These are phyloP conservation scores for Helicoverpa assulta DNA, from an alignment of 2,888 invertebrate species.

Conservation along the genomic window DNA sequence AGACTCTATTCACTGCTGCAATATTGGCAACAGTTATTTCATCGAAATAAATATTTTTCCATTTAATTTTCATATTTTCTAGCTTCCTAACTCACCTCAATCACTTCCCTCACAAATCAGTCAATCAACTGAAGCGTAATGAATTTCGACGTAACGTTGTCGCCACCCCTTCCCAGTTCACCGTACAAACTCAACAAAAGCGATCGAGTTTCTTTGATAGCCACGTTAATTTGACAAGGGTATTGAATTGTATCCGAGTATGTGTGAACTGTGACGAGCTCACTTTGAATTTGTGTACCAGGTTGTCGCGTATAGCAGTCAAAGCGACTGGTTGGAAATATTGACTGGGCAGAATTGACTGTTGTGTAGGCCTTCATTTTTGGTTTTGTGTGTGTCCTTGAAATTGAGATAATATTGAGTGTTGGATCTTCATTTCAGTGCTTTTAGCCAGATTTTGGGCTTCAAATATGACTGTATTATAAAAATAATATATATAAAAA, in stretches of 20 bases:
- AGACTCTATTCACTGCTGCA: no score
- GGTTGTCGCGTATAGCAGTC: constrained; percentile 6
- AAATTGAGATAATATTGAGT: neutral
- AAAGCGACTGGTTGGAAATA: neutral
- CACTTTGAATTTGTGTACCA: constrained; percentile 9
- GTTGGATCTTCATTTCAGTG: neutral
- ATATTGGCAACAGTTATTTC: no score
- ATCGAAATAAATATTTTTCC: no score
- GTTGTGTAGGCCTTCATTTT: no score
- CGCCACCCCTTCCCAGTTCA: constrained; percentile 13
- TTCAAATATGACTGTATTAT: no score
- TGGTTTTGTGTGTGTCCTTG: neutral
- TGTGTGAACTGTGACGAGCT: constrained; percentile 8
- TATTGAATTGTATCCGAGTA: constrained; percentile 57
- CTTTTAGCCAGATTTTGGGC: neutral
- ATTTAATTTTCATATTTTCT: no score
- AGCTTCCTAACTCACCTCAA: no score
- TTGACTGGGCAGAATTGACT: no score
- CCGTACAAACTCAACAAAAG: constrained; percentile 42
- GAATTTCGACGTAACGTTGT: constrained; percentile 16
- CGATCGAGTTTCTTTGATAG: constrained; percentile 60
- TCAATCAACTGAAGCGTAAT: neutral
- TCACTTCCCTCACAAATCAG: no score
- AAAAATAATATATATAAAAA: no score
- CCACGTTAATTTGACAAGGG: constrained; percentile 61